A percentile compares a stretch with the other conserved stretches of the same genome.
These are phyloP conservation scores for Cichlasoma orientale DNA, from an alignment of 2,797 vertebrate species.

Conservation along the genomic window DNA sequence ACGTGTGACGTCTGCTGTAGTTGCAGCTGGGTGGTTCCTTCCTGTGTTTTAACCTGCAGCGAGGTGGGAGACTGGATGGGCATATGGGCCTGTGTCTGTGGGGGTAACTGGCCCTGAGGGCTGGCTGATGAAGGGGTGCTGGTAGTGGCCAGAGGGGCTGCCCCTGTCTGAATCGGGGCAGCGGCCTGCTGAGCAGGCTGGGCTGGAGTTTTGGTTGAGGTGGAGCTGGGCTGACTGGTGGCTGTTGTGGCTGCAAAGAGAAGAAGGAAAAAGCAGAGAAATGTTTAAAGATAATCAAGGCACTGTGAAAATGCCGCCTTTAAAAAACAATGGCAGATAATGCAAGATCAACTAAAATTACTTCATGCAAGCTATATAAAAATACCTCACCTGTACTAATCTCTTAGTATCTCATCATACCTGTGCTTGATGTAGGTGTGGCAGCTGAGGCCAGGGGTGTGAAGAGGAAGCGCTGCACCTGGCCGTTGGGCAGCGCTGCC, in stretches of 20 bases:
- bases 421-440: slow-evolving; percentile 82
- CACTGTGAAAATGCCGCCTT: too few relatives aligned
- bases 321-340: background rate
- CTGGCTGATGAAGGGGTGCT: slow-evolving; percentile 78
- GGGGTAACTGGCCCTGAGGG: slow-evolving; percentile 86
- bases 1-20: slow-evolving; percentile 87
- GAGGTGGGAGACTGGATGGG: slow-evolving; percentile 84
- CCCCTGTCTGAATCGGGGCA: slow-evolving; percentile 77
- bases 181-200: slow-evolving; percentile 78
- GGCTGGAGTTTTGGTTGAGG: slow-evolving; percentile 73
- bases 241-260: slow-evolving; percentile 48
- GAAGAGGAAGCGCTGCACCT: slow-evolving; percentile 96
- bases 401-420: slow-evolving; percentile 64
- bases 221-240: slow-evolving; percentile 68
- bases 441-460: slow-evolving; percentile 86
- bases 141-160: slow-evolving; percentile 76
- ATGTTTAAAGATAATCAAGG: background rate
- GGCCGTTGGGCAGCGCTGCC: slow-evolving; percentile 94
- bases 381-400: background rate
- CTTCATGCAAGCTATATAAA: background rate
- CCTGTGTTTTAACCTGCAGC: slow-evolving; percentile 82
- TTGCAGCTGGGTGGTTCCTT: slow-evolving; percentile 78
- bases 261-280: background rate
- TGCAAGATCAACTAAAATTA: background rate
- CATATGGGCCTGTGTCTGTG: slow-evolving; percentile 83